Percentiles rank a stretch among this genome's conserved stretches.
These are phyloP conservation scores for Lasioglossum albipes DNA, from an alignment of 1,140 invertebrate species.

Conservation along the genomic window DNA sequence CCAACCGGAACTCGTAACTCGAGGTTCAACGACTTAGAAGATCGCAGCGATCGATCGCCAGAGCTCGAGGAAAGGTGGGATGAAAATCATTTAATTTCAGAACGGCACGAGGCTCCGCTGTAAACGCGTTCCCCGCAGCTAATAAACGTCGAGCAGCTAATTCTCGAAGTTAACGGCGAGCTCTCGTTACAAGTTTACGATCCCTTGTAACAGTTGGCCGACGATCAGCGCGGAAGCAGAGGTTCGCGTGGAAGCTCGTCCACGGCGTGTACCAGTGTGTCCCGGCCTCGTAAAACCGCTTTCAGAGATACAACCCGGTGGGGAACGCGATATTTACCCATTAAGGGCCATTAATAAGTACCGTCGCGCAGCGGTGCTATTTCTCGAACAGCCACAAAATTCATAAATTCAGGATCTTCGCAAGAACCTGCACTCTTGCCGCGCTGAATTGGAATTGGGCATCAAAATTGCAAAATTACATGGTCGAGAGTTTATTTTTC, in stretches of 20 bases:
- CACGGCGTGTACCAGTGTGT: neutral
- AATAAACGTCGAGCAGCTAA: slow-evolving; percentile 59
- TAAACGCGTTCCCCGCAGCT: slow-evolving; percentile 25
- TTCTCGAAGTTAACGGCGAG: slow-evolving; percentile 51
- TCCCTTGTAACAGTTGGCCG: slow-evolving; percentile 9
- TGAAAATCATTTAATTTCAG: slow-evolving; percentile 16
- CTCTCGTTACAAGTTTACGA: slow-evolving; percentile 48
- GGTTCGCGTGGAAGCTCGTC: slow-evolving; percentile 30
- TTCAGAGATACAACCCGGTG: neutral
- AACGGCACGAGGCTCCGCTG: neutral
- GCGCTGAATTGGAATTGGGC: too few species aligned
- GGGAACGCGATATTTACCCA: neutral
- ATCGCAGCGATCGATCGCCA: neutral
- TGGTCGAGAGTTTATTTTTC: too few species aligned
- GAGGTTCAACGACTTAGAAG: neutral
- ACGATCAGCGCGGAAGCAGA: slow-evolving; percentile 11
- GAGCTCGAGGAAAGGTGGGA: neutral
- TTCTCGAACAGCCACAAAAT: too few species aligned
- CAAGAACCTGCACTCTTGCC: too few species aligned
- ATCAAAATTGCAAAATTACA: too few species aligned
- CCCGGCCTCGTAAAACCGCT: slow-evolving; percentile 4
- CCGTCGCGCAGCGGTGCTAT: too few species aligned
- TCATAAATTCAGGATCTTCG: too few species aligned
- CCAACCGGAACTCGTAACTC: neutral
- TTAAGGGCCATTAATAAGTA: neutral